A percentile compares a stretch with the other conserved stretches of the same genome.
Conservation (phyloP, 2,888 invertebrate genomes). For the Brachyptera risi region DNA sequence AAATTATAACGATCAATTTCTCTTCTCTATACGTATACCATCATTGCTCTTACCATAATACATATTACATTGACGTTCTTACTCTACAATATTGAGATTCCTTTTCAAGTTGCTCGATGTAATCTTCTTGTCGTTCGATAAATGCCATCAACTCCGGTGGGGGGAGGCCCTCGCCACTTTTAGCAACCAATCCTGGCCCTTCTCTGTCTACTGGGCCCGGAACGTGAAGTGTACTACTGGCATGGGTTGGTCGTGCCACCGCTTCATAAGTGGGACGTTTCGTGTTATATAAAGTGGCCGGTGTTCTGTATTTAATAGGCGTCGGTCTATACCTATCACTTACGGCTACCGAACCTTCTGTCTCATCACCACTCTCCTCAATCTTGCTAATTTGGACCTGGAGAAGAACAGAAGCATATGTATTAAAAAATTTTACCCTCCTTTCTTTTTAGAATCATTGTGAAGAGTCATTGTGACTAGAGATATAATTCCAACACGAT, state of each 20-base stretch:
- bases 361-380: conserved; percentile 33
- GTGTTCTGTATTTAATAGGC: conserved; percentile 21
- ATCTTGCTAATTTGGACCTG: conserved; percentile 25
- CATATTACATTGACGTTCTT: conserved; percentile 34
- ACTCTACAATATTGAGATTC: conserved; percentile 81
- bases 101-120: conserved; percentile 79
- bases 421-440: background rate
- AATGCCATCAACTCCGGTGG: conserved; percentile 72
- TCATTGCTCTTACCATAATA: background rate
- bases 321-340: conserved; percentile 28
- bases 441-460: too few species aligned
- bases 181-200: conserved; percentile 1
- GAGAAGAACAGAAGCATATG: background rate
- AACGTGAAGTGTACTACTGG: conserved; percentile 16
- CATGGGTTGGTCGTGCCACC: conserved; percentile 18
- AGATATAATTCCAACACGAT: too few species aligned
- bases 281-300: conserved; percentile 23
- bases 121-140: conserved; percentile 81
- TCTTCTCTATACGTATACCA: background rate
- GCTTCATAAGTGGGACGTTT: conserved; percentile 25
- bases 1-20: background rate
- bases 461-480: too few species aligned
- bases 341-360: conserved; percentile 29
- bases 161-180: conserved; percentile 37
- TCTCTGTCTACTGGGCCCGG: conserved; percentile 9